These are phyloP conservation scores for Gnatocerus cornutus DNA, from an alignment of 2,888 invertebrate species.

Conservation along the genomic window DNA sequence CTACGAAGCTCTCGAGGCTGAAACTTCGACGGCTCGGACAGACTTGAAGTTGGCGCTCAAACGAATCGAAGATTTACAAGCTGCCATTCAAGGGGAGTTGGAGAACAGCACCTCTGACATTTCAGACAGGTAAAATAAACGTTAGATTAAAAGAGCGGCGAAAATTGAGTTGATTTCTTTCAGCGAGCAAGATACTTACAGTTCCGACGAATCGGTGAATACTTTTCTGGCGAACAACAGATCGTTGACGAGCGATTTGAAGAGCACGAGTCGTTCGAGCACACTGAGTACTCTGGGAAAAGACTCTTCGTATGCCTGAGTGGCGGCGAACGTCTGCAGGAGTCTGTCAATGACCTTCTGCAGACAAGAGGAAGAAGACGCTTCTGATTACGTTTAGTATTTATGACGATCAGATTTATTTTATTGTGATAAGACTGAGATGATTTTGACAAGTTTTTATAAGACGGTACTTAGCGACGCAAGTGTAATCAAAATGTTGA, in stretches of 20 bases:
- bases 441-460: slow-evolving; percentile 41
- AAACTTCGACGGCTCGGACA: slow-evolving; percentile 81
- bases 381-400: slow-evolving; percentile 44
- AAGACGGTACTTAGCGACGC: slow-evolving; percentile 30
- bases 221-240: slow-evolving; percentile 78
- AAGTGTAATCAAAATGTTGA: slow-evolving; percentile 40
- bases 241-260: slow-evolving; percentile 58
- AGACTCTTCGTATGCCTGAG: slow-evolving; percentile 69
- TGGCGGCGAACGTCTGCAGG: slow-evolving; percentile 69
- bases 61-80: slow-evolving; percentile 92
- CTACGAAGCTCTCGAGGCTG: slow-evolving; percentile 80
- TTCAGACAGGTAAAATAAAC: slow-evolving; percentile 75
- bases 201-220: slow-evolving; percentile 79
- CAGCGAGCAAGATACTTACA: slow-evolving; percentile 79
- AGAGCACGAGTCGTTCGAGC: slow-evolving; percentile 64
- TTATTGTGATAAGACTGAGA: slow-evolving; percentile 47
- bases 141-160: slow-evolving; percentile 33
- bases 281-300: slow-evolving; percentile 64
- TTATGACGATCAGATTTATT: slow-evolving; percentile 16
- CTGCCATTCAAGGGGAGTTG: slow-evolving; percentile 91
- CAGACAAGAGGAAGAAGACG: slow-evolving; percentile 56
- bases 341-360: slow-evolving; percentile 69
- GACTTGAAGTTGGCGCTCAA: slow-evolving; percentile 92
- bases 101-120: slow-evolving; percentile 79
- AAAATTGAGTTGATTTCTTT: slow-evolving; percentile 9